Base-by-base conservation (phyloP, 2,797 vertebrate genomes). In the Steatocranus sp. region DNA sequence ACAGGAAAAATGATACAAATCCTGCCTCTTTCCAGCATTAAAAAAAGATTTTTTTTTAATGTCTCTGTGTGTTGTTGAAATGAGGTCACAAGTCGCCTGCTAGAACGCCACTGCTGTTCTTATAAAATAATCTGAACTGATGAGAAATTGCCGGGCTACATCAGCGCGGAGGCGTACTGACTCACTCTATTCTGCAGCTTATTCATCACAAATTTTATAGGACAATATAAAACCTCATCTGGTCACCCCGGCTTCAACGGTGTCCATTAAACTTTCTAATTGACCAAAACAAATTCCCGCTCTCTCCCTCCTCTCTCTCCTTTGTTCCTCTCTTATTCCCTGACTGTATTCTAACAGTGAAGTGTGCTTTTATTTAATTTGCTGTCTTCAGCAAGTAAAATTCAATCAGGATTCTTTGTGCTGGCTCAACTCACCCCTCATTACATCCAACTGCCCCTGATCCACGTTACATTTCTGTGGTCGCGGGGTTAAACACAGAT, bases 261-360 rank as follows among this genome's bases (percentile, higher is more conserved):
- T 78, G 82, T 89, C 89, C 92, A 90, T 92, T 93, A 89, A 86
- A 89, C 87, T 86, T 80, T 77, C 83, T 91, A 87, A 94, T 87
- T 85, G 88, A 82, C 85, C 91, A 87, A 76, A 84, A 81, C 58
- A 18, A 56, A 89, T 74, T 81, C 83, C 50, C 18, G 3, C 79
- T 46, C 80, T 80, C 87, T 76, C 82, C 78, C 6, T 61, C 43
- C n/a, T 4, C 78, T 46, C 78, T 80, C 87, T 76, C 81, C 86
- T 79, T 74, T 68, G 38, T 80, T 83, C 34, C 49, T 80, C 30
- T 84, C 82, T 85, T 77, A 86, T 91, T 93, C 87, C 34, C 84
- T 83, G 49, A 75, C 27, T 27, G 87, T 78, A 27, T 54, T 82
- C 70, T 15, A 78, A 79, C n/a, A 12, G 73, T 15, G 75, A 83